phyloP scores from a whole-genome alignment of 2,797 vertebrate species.

The Melanotaenia parkinsoni region DNA sequence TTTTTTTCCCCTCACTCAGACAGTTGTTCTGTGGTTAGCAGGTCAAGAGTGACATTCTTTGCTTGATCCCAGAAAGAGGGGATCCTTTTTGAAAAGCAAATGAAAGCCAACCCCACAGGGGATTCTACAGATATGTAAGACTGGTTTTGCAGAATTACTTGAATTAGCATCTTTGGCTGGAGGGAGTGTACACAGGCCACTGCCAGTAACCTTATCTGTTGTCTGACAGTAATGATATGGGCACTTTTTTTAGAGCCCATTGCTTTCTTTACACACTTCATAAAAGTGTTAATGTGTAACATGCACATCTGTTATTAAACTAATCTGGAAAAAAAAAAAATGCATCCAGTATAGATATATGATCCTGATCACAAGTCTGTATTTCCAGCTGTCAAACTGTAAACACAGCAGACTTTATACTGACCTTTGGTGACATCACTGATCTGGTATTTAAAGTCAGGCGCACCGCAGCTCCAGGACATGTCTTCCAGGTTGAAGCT shows the following conservation, averaged over 20 bases:
- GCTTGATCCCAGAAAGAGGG: constrained; percentile 52
- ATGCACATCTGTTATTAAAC: constrained; percentile 8
- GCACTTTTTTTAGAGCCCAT: constrained; percentile 3
- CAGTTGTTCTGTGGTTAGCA: constrained; percentile 61
- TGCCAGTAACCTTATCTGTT: constrained; percentile 38
- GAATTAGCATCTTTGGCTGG: constrained; percentile 36
- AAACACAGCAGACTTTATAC: constrained; percentile 39
- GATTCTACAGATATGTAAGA: constrained; percentile 34
- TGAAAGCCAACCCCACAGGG: constrained; percentile 53
- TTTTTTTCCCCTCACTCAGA: constrained; percentile 37
- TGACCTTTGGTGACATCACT: constrained; percentile 93
- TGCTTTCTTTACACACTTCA: constrained; percentile 12
- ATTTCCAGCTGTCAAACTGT: constrained; percentile 19
- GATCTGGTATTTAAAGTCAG: constrained; percentile 92
- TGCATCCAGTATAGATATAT: neutral
- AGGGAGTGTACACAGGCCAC: constrained; percentile 21
- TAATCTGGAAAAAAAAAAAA: neutral
- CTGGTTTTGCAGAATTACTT: constrained; percentile 47
- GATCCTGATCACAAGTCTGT: constrained; percentile 1
- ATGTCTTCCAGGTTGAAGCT: constrained; percentile 95
- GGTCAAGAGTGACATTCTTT: constrained; percentile 70
- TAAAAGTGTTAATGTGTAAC: constrained; percentile 37
- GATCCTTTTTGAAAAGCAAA: constrained; percentile 66
- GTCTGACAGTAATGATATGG: constrained; percentile 32
- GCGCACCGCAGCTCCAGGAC: constrained; percentile 94